Evolutionary conservation across 2,113 vertebrate genomes (phyloP), one percentile per base, ranked within the genome.

Genomic region (Mohoua ochrocephala): DNA sequence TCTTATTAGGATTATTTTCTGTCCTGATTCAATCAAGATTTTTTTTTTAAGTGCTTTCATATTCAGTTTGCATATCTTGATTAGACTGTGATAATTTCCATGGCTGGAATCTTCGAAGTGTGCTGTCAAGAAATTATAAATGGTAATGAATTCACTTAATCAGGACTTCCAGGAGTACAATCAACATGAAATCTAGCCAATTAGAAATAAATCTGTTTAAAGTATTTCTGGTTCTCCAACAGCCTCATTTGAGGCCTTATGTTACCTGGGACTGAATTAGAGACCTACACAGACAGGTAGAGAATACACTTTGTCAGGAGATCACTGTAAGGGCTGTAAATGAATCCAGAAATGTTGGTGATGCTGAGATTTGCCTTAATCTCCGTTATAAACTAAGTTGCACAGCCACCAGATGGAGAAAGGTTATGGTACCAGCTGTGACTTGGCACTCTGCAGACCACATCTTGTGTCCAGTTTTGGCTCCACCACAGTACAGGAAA

Each of bases 101-200:
- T 89, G 83, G 69, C 84, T 97, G 92, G 85, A 86, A 81, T 87
- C 69, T 93, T 85, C 85, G 2, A 93, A 61, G 57, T 91, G 49
- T 87, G 61, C 65, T 22, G 33, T 87, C 73, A 83, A 71, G 73
- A 94, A 92, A 95, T 97, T 95, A 95, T 78, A 92, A 59, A 95
- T 96, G 97, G 42, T 93, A 97, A 97, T 97, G 91, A 97, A 92
- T 85, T 95, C 94, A 54, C 61, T 92, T 96, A 95, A 97, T 97
- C 92, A 97, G 80, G 44, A 41, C 86, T 93, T 96, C n/a, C 56
- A 87, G 93, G 65, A 89, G 85, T 68, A 96, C 82, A 94, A 95
- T 93, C 93, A 96, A 91, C 90, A 75, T 24, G 80, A 86, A 94
- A 94, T 93, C 92, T 70, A 92, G 93, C 57, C 60, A 96, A 86